Evolutionary conservation across 2,888 invertebrate genomes (phyloP), one percentile per base, ranked within the genome.

Genomic region (Drosophila vallismaia): DNA sequence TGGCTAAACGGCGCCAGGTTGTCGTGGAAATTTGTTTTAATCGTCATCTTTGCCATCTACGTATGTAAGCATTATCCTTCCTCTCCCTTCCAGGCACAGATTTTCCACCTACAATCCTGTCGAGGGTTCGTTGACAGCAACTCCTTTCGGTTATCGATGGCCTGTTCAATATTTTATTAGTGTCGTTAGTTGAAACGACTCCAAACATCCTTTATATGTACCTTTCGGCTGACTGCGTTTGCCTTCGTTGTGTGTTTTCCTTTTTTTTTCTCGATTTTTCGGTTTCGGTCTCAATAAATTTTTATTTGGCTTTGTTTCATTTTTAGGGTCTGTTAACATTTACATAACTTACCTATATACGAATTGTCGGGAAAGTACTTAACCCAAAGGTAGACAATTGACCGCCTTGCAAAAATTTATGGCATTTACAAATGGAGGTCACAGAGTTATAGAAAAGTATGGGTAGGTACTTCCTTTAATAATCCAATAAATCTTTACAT

Each of bases 11-110:
- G 90, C 90, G 89, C 90, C 89, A 90, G 77, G 82, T 78, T 74
- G 89, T 81, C 90, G 88, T 84, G 71, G 74, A 80, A 85, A 84
- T 89, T 86, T 81, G 76, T 83, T 90, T 90, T 89, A 90, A 90
- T 90, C 90, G 88, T 88, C 84, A 86, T 88, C 86, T 88, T 88
- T 86, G 84, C 84, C 77, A 84, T 83, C 88, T 73, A 76, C 82
- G 82, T 75, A 76, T 79, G 82, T 84, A 77, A 86, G 86, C 80
- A 69, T 46, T 75, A 75, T 49, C 19, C 60, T 10, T 2, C 19
- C 40, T 2, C 42, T 14, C 12, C 8, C 44, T 7, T 6, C 14
- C 40, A 1, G 4, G 24, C 10, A 9, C 4, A 7, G 6, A 53
- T 28, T 8, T 40, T 51, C 5, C 24, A 0, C 10, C 8, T 28